A percentile compares a stretch with the other conserved stretches of the same genome.
phyloP scores from a whole-genome alignment of 2,797 vertebrate species.

The Micrastur ruficollis region DNA sequence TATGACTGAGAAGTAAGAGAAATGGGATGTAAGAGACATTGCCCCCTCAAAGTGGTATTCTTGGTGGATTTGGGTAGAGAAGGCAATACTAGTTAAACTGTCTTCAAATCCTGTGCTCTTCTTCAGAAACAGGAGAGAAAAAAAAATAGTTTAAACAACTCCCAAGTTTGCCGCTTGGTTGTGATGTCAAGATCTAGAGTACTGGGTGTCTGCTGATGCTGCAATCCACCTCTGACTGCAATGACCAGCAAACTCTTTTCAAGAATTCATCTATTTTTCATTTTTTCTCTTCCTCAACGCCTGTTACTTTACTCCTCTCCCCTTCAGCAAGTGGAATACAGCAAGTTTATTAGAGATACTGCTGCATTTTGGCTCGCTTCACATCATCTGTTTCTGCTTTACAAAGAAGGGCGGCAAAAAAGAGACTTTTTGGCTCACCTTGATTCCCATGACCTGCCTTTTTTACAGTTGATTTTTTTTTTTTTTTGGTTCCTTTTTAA shows the following conservation, averaged over 20 bases:
- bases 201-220: not conserved
- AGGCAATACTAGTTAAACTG: not conserved
- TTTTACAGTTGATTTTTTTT: not conserved
- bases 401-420: not conserved
- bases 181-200: not conserved
- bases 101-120: not conserved
- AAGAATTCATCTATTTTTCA: not conserved
- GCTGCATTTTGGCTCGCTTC: not conserved
- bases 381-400: not conserved
- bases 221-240: not conserved
- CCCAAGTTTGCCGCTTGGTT: not conserved
- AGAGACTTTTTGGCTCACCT: slow-evolving; percentile 24
- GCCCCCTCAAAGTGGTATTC: not conserved
- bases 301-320: not conserved
- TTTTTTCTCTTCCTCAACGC: not conserved
- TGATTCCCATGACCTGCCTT: not conserved
- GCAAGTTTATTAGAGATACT: not conserved
- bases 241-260: not conserved
- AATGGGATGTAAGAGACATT: not conserved
- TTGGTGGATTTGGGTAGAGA: not conserved
- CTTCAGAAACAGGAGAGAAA: not conserved
- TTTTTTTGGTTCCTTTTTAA: not conserved
- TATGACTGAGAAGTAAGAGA: not conserved
- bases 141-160: not conserved
- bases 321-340: not conserved